A percentile compares a stretch with the other conserved stretches of the same genome.
Conservation (phyloP, 2,888 invertebrate genomes). For the Idaea biselata region DNA sequence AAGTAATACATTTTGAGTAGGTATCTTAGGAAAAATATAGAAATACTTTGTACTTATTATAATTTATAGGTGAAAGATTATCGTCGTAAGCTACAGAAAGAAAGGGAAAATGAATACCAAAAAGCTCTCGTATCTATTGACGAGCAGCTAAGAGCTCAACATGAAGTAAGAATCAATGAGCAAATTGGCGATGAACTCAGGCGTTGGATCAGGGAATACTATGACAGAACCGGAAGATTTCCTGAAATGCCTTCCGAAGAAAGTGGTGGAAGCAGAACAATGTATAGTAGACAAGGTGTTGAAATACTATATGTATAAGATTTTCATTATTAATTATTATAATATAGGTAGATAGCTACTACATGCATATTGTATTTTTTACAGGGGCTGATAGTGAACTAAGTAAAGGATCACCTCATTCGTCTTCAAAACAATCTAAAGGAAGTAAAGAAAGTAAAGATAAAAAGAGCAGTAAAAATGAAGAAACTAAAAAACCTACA, state of each 20-base stretch:
- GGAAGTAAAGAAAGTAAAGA: conserved; percentile 87
- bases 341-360: no score
- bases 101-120: conserved; percentile 85
- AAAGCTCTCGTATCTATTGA: conserved; percentile 82
- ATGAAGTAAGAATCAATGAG: conserved; percentile 89
- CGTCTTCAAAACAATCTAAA: conserved; percentile 89
- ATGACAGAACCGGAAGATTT: conserved; percentile 90
- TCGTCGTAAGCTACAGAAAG: conserved; percentile 84
- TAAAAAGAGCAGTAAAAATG: conserved; percentile 75
- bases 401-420: conserved; percentile 86
- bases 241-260: conserved; percentile 96
- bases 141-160: conserved; percentile 84
- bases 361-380: conserved; percentile 3
- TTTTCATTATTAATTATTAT: background rate
- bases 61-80: conserved; percentile 65
- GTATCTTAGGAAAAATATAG: background rate
- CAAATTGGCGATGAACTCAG: conserved; percentile 93
- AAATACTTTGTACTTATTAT: background rate
- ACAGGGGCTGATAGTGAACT: conserved; percentile 88
- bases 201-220: conserved; percentile 92
- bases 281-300: conserved; percentile 88
- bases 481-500: conserved; percentile 77
- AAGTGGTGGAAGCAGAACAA: conserved; percentile 91
- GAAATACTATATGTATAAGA: background rate
- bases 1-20: conserved; percentile 22